Evolutionary conservation across 2,113 vertebrate genomes (phyloP), one percentile per base, ranked within the genome.

Genomic region (Isichthys henryi): DNA sequence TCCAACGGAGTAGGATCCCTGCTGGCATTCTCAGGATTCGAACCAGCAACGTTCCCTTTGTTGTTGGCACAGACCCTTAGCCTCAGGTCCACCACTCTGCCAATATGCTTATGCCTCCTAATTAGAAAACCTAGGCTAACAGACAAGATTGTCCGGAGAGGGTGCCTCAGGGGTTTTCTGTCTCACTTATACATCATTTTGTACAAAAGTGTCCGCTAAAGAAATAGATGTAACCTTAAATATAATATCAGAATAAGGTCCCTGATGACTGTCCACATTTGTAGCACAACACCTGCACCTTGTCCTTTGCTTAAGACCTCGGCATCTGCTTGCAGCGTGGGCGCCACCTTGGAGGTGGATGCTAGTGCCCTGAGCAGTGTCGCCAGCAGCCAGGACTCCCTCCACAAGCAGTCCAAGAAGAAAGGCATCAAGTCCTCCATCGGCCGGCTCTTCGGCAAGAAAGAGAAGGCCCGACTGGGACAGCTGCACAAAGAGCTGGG

Each of bases 341-440:
- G 96, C 92, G 95, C 96, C 91, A 96, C 98, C 31, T 91, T 99
- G 94, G 98, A 99, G 90, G 95, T 96, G 35, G 98, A 99, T 92
- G 97, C 95, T 91, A 96, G 98, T 90, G 95, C 97, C 88, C 96
- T 98, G 92, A 97, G 97, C 91, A 99, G 98, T 91, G 95, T 97
- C 88, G 97, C 92, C 89, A 99, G 98, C 96, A 99, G 98, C 94
- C 97, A 98, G 91, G 98, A 99, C 91, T 99, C 98, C n/a, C 96
- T 99, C 46, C 97, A 98, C 94, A 99, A 99, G 95, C 97, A 98
- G 94, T 97, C 98, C 31, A 99, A 99, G 95, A 99, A 99, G 94
- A 99, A 99, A 94, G 98, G 98, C 91, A 99, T 99, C 95, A 99
- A 99, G 91, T 99, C 98, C 91, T 99, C 98, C 90, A 99, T 99